Base-by-base conservation (phyloP, 2,888 invertebrate species). In the Automeris io region DNA sequence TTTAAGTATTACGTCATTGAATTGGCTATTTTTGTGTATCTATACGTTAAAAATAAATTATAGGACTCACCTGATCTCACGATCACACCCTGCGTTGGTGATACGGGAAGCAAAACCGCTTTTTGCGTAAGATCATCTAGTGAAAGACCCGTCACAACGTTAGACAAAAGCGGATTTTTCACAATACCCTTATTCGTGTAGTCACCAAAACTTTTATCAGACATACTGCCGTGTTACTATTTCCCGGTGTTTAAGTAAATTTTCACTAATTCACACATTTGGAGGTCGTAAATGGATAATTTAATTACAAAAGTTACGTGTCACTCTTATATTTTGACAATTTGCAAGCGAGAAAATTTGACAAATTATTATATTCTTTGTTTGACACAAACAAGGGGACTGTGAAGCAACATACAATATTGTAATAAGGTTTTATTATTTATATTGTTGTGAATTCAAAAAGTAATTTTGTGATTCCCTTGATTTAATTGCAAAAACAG, bases 81-180 rank as follows among this genome's bases (percentile, higher is more conserved):
- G 62, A 67, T 67, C 66, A 70, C 57, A 55, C 66, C 79, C 68
- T 77, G 76, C 61, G 61, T 69, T 43, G 70, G 73, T 43, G 74
- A 65, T 53, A 91, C 92, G 56, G 93, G 93, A 63, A 93, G 81
- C 58, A 93, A 77, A 43, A 93, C 79, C 41, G 92, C 90, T 75
- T 91, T 91, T 66, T 91, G 90, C 49, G 91, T 88, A 79, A 92
- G 91, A 75, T 92, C 92, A 54, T 93, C 93, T 39, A 91, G 88
- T 8, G 92, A 91, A 51, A 91, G 89, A 37, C 92, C 92, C 50
- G 90, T 91, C 46, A 93, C 92, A 42, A 93, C 92, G 38, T 90
- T 91, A 54, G 91, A 91, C 46, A 94, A 85, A 55, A 94, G 85
- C 19, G 93, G 91, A 78, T 94, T 94, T 87, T 83, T 85, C 61